Evolutionary conservation across 2,113 vertebrate species (phyloP).

Genomic region (human): GRCh38 chr18:31245501-31246000

Average conservation of each 20-base stretch:
- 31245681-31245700: too few species aligned
- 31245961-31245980: not conserved
- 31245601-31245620: not conserved
- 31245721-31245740: not conserved
- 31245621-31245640: not conserved
- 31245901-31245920: not conserved
- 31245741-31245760: not conserved
- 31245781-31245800: not conserved
- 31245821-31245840: not conserved
- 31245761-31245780: not conserved
- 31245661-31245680: too few species aligned
- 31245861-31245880: not conserved
- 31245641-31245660: too few species aligned
- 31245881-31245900: not conserved
- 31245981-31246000: not conserved
- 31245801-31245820: not conserved
- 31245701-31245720: too few species aligned
- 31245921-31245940: not conserved
- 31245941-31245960: not conserved
- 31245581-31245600: not conserved
- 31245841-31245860: not conserved
- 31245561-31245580: not conserved
- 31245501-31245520: not conserved
- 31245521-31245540: not conserved
- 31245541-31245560: not conserved